Evolutionary conservation across 2,797 vertebrate species (phyloP).

Genomic region (Yasuhikotakia modesta): DNA sequence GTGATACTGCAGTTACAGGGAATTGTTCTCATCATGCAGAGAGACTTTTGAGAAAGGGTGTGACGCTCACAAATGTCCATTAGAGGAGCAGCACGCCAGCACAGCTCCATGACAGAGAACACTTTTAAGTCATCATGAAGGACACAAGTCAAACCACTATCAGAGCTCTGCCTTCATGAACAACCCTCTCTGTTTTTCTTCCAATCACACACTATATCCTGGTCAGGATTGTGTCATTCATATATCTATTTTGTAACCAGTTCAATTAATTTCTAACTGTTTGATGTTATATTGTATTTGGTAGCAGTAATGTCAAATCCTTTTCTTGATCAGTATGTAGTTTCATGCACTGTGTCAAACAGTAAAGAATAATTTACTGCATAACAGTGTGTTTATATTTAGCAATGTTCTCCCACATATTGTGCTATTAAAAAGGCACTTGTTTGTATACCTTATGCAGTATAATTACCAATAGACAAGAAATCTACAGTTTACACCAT

Average conservation of each 20-base stretch:
- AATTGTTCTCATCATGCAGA: constrained; percentile 30
- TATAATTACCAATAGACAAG: neutral
- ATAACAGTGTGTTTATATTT: no score
- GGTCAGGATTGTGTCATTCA: no score
- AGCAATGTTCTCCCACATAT: no score
- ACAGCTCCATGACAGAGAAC: neutral
- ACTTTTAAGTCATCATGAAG: neutral
- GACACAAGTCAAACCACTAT: neutral
- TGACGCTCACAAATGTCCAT: constrained; percentile 72
- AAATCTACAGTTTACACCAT: neutral
- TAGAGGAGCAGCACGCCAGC: constrained; percentile 65
- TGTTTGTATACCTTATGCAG: neutral
- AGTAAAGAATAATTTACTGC: neutral
- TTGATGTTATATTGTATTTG: no score
- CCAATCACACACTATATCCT: no score
- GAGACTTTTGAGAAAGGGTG: constrained; percentile 55
- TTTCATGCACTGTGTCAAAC: no score
- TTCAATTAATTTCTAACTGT: no score
- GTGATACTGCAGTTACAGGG: constrained; percentile 27
- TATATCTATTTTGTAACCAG: no score
- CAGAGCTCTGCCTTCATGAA: no score
- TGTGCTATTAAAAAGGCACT: neutral
- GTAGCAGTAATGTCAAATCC: no score
- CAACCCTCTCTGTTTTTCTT: no score
- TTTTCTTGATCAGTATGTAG: no score